A percentile compares a stretch with the other conserved stretches of the same genome.
These are phyloP conservation scores for Enteromius anoplus DNA, from an alignment of 2,797 vertebrate species.

Conservation along the genomic window DNA sequence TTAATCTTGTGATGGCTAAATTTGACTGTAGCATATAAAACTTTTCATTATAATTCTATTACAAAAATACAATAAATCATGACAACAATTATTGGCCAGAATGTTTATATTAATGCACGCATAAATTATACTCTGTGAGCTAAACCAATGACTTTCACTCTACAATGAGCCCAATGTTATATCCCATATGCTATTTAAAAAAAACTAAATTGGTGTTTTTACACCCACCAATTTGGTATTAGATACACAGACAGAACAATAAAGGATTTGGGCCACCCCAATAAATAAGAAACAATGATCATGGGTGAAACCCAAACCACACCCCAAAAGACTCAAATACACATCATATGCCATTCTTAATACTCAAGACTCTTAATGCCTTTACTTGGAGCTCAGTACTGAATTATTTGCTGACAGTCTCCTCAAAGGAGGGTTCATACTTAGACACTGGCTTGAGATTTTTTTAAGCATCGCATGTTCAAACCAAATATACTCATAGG, in stretches of 20 bases:
- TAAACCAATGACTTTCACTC: background rate
- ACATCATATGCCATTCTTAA: conserved; percentile 22
- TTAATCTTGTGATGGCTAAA: background rate
- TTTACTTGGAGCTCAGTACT: conserved; percentile 28
- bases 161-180: background rate
- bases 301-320: conserved; percentile 9
- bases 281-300: background rate
- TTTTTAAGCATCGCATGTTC: conserved; percentile 48
- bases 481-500: conserved; percentile 49
- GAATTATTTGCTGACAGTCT: conserved; percentile 34
- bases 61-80: background rate
- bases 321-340: conserved; percentile 9
- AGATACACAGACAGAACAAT: background rate
- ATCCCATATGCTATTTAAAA: background rate
- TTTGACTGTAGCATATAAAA: background rate
- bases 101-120: background rate
- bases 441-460: conserved; percentile 41
- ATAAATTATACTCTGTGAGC: background rate
- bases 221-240: background rate
- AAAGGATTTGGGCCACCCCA: background rate
- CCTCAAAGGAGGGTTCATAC: conserved; percentile 27
- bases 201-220: background rate
- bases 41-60: background rate
- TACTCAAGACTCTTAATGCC: background rate
- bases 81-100: background rate